phyloP scores from a whole-genome alignment of 2,888 invertebrate species.

The Rhaphigaster nebulosa region DNA sequence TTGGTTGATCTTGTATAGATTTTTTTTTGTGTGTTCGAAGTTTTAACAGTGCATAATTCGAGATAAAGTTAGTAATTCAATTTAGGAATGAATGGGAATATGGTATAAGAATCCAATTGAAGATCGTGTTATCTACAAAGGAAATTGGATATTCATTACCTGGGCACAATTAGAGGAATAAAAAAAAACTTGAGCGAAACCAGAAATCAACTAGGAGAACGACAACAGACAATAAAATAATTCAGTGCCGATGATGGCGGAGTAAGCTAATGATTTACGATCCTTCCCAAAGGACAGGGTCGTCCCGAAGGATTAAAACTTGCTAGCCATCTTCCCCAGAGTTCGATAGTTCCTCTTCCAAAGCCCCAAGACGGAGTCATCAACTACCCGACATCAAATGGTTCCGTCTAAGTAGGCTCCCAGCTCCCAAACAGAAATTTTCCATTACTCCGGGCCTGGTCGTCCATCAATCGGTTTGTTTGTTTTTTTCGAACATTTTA shows the following conservation, averaged over 20 bases:
- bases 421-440: not conserved
- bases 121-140: too few species aligned
- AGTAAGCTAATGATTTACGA: not conserved
- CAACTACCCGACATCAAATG: not conserved
- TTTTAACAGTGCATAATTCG: too few species aligned
- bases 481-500: not conserved
- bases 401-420: not conserved
- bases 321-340: not conserved
- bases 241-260: not conserved
- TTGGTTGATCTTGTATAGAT: too few species aligned
- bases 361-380: not conserved
- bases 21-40: too few species aligned
- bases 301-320: conserved; percentile 17
- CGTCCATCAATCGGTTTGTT: conserved; percentile 15
- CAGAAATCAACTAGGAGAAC: not conserved
- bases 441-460: not conserved
- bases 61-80: too few species aligned
- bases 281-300: not conserved
- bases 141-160: not conserved
- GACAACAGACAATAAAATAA: not conserved
- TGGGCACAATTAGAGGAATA: not conserved
- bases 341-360: not conserved
- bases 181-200: not conserved
- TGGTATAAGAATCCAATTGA: too few species aligned
- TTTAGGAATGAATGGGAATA: too few species aligned